These are phyloP conservation scores for Antedon mediterranea DNA, from an alignment of 53 echinoderm and acorn worm genomes.

Conservation along the genomic window DNA sequence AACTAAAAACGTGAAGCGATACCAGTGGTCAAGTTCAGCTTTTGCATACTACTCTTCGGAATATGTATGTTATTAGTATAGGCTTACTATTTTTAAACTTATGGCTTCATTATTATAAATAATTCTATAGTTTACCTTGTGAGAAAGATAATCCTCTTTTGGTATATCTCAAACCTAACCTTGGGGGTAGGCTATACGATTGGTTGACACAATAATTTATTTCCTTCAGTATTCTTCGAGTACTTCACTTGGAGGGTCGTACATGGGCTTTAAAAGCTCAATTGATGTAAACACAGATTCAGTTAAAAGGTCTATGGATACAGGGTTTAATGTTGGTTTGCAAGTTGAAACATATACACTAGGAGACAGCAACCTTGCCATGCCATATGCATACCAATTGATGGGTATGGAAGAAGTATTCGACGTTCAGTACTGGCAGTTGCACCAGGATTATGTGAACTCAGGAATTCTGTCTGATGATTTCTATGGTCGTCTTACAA, in stretches of 20 bases:
- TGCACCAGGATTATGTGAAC: neutral
- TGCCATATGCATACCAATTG: neutral
- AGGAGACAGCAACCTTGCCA: neutral
- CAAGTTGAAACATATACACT: neutral
- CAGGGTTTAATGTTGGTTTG: neutral
- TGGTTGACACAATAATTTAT: no score
- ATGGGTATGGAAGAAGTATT: neutral
- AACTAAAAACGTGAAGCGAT: neutral
- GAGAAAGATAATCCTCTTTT: no score
- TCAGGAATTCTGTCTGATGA: neutral
- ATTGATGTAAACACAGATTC: neutral
- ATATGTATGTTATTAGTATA: neutral
- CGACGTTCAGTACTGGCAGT: neutral
- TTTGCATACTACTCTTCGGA: neutral
- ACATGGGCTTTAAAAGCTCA: neutral
- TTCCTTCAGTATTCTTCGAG: neutral
- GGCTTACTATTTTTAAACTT: no score
- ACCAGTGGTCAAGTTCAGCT: neutral
- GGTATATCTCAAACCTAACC: no score
- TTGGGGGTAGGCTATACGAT: no score
- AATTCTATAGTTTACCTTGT: no score
- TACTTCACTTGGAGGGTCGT: neutral
- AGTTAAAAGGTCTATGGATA: neutral
- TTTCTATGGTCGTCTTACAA: neutral
- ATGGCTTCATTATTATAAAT: no score